These are phyloP conservation scores for Metalampra italica DNA, from an alignment of 2,888 invertebrate species.

Conservation along the genomic window DNA sequence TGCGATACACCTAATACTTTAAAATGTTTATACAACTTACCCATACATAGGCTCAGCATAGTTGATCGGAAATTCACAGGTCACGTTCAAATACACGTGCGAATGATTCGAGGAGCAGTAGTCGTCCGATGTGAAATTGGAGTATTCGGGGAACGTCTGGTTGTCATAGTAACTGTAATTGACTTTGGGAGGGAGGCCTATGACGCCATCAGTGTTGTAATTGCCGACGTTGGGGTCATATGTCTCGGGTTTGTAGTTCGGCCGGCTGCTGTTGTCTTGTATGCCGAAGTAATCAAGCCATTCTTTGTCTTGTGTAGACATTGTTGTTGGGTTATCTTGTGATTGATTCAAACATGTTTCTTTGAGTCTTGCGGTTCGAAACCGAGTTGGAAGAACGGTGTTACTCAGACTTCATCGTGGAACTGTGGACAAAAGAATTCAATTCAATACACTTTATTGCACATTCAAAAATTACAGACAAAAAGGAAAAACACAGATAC, in stretches of 20 bases:
- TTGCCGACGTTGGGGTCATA: constrained; percentile 10
- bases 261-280: constrained; percentile 28
- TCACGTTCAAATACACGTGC: constrained; percentile 80
- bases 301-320: constrained; percentile 51
- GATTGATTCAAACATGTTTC: constrained; percentile 31
- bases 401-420: constrained; percentile 15
- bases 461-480: no score
- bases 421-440: constrained; percentile 38
- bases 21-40: constrained; percentile 45
- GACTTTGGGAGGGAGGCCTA: constrained; percentile 15
- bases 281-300: constrained; percentile 48
- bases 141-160: constrained; percentile 37
- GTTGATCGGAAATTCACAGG: constrained; percentile 80
- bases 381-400: no score
- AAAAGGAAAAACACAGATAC: no score
- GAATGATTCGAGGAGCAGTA: constrained; percentile 63
- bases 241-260: constrained; percentile 22
- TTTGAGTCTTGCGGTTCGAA: constrained; percentile 1
- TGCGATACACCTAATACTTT: no score
- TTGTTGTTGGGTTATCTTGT: constrained; percentile 44
- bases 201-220: constrained; percentile 18
- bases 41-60: constrained; percentile 86
- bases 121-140: constrained; percentile 60
- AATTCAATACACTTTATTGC: no score
- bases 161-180: constrained; percentile 52